These are phyloP conservation scores for Bettongia penicillata DNA, from an alignment of 2,113 vertebrate genomes.

Conservation along the genomic window DNA sequence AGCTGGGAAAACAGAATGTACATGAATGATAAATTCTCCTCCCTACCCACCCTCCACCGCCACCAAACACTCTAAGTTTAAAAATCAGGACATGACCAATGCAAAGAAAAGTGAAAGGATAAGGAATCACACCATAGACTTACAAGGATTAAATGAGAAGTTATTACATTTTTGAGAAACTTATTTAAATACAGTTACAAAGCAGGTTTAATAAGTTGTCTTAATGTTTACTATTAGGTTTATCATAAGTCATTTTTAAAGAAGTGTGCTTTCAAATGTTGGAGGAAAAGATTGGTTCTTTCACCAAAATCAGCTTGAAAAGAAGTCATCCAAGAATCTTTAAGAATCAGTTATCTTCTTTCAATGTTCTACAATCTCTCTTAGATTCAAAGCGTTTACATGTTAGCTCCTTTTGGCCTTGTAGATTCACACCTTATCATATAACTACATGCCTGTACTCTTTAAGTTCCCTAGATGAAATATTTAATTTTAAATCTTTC, in stretches of 20 bases:
- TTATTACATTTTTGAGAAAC: not conserved
- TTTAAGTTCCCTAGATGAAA: not conserved
- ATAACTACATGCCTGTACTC: rapidly evolving
- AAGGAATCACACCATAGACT: not conserved
- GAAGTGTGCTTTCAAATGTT: not conserved
- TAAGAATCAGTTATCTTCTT: not conserved
- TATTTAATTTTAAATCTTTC: not conserved
- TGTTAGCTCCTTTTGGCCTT: not conserved
- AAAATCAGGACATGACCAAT: not conserved
- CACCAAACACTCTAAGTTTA: not conserved
- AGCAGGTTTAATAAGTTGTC: not conserved
- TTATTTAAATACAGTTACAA: not conserved
- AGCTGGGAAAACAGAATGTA: not conserved
- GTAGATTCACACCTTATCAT: rapidly evolving
- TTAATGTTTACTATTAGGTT: not conserved
- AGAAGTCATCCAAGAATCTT: not conserved
- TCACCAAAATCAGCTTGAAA: too few species aligned
- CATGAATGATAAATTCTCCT: not conserved
- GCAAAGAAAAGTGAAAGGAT: not conserved
- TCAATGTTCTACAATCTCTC: not conserved
- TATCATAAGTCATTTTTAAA: not conserved
- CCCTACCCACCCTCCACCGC: not conserved
- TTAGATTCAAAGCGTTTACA: rapidly evolving
- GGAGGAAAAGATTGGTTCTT: not conserved
- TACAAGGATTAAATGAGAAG: too few species aligned